These are phyloP conservation scores for Hypomecis punctinalis DNA, from an alignment of 2,888 invertebrate genomes.

Conservation along the genomic window DNA sequence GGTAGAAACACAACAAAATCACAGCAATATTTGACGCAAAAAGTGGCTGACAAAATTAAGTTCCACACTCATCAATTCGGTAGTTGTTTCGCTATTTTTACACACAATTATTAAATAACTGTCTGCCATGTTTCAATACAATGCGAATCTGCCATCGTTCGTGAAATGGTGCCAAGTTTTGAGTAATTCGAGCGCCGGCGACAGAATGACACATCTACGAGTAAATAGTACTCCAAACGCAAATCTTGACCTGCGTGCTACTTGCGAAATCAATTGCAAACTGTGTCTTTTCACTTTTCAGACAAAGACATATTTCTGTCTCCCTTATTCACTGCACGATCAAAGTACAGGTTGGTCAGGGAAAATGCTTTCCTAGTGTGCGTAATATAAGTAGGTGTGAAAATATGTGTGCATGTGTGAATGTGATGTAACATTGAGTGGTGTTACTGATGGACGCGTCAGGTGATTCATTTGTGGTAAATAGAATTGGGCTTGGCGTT, in stretches of 20 bases:
- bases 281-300: conserved; percentile 1
- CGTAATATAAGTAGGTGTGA: conserved; percentile 1
- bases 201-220: conserved; percentile 26
- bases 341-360: background rate
- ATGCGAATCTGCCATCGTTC: conserved; percentile 26
- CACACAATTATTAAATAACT: conserved; percentile 29
- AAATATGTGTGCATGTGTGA: background rate
- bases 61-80: conserved; percentile 5
- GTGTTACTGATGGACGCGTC: conserved; percentile 33
- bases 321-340: background rate
- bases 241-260: background rate
- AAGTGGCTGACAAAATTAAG: background rate
- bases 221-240: background rate
- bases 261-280: background rate
- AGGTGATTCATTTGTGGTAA: conserved; percentile 21
- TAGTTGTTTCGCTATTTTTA: conserved; percentile 22
- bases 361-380: background rate
- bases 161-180: conserved; percentile 32
- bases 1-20: background rate
- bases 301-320: background rate
- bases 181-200: conserved; percentile 37
- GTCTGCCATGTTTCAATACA: conserved; percentile 28
- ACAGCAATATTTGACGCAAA: conserved; percentile 10
- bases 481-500: conserved; percentile 15
- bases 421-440: conserved; percentile 29